phyloP scores from a whole-genome alignment of 37 sponge, comb jelly and placozoan species.

The Geodia barretti region DNA sequence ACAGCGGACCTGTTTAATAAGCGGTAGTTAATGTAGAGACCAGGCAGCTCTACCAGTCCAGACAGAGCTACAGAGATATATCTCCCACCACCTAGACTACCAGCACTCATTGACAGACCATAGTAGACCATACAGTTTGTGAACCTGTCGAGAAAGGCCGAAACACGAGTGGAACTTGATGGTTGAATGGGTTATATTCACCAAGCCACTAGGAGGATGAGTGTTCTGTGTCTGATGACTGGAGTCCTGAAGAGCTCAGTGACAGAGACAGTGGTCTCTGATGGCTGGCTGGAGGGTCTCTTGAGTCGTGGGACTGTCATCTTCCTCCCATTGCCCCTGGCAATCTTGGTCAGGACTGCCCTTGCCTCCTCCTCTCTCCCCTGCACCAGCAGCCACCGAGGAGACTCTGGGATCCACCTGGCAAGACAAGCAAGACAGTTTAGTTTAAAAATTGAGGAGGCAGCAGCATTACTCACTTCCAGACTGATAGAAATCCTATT shows the following conservation, averaged over 20 bases:
- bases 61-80: conserved; percentile 56
- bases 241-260: conserved; percentile 38
- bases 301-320: conserved; percentile 18
- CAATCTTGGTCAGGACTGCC: conserved; percentile 41
- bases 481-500: not conserved
- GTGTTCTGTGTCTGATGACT: conserved; percentile 23
- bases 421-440: not conserved
- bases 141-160: conserved; percentile 57
- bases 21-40: conserved; percentile 5
- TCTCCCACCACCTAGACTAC: conserved; percentile 43
- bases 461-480: conserved; percentile 19
- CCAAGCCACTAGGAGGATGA: conserved; percentile 32
- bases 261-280: not conserved
- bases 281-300: not conserved
- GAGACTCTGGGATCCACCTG: conserved; percentile 77
- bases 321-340: conserved; percentile 42
- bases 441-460: not conserved
- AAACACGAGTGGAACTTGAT: not conserved
- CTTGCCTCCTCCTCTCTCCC: conserved; percentile 46
- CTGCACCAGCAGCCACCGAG: conserved; percentile 67
- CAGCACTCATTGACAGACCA: conserved; percentile 50
- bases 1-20: conserved; percentile 45
- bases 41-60: conserved; percentile 60
- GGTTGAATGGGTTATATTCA: conserved; percentile 13
- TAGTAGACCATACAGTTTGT: conserved; percentile 48